Conservation (phyloP, 2,113 vertebrate species). For the Oophaga pumilio region DNA sequence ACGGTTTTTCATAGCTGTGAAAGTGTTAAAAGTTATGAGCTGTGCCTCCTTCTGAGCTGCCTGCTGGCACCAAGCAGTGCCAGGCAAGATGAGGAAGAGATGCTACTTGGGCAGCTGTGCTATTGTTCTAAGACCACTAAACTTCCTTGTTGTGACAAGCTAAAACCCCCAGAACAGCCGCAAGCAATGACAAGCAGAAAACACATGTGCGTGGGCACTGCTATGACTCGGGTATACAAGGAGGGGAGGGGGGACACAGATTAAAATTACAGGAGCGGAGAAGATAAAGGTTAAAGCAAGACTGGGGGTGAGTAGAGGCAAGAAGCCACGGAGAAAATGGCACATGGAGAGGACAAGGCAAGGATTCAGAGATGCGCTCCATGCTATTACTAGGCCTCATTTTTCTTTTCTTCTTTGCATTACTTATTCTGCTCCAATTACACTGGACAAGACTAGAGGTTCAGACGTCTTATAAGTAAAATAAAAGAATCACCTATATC, state of each 20-base stretch:
- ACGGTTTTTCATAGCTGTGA: neutral
- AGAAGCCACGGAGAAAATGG: neutral
- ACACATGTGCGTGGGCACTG: conserved; percentile 25
- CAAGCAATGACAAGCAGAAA: neutral
- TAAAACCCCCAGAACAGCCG: neutral
- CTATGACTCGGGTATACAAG: neutral
- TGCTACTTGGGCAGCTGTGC: conserved; percentile 38
- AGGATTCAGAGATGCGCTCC: neutral
- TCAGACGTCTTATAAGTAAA: neutral
- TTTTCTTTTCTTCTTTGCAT: neutral
- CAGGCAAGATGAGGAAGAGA: neutral
- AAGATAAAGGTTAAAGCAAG: neutral
- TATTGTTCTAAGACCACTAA: conserved; percentile 24
- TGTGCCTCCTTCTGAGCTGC: neutral
- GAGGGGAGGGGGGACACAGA: neutral
- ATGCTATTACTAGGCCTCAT: conserved; percentile 3
- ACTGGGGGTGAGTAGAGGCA: neutral
- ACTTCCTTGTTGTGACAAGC: conserved; percentile 44
- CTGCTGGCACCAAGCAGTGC: conserved; percentile 4
- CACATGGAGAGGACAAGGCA: neutral
- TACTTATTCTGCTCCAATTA: conserved; percentile 38
- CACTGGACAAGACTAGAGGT: neutral
- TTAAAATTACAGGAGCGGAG: neutral
- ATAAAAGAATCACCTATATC: neutral
- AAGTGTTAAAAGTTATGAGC: neutral